Evolutionary conservation across 2,797 vertebrate genomes (phyloP).

Genomic region (Sebastes baramenuke): DNA sequence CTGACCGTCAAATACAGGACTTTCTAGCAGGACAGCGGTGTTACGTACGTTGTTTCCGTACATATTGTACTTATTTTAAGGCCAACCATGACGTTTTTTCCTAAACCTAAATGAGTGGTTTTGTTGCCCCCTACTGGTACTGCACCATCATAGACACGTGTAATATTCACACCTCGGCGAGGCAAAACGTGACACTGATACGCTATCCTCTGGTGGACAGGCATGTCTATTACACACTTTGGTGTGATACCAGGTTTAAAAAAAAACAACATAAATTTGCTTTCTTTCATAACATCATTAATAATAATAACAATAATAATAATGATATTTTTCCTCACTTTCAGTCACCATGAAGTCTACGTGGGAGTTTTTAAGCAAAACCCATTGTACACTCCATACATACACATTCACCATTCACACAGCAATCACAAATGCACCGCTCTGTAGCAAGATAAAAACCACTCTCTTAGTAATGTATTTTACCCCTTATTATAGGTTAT

Average conservation of each 20-base stretch:
- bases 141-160: too few species aligned
- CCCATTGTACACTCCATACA: neutral
- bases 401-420: neutral
- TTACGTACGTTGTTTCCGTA: too few species aligned
- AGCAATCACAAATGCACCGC: neutral
- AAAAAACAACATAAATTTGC: neutral
- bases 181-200: too few species aligned
- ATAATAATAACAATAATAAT: neutral
- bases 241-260: neutral
- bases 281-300: neutral
- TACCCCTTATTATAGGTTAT: slow-evolving; percentile 9
- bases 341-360: neutral
- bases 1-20: too few species aligned
- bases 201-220: too few species aligned
- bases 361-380: neutral
- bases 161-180: too few species aligned
- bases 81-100: too few species aligned
- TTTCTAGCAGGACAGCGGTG: too few species aligned
- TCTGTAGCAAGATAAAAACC: neutral
- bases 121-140: too few species aligned
- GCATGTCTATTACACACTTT: too few species aligned
- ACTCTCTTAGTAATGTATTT: neutral
- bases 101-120: too few species aligned
- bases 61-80: too few species aligned
- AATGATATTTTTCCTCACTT: neutral